Evolutionary conservation across 2,113 vertebrate species (phyloP).

Genomic region (Tachysurus vachellii): DNA sequence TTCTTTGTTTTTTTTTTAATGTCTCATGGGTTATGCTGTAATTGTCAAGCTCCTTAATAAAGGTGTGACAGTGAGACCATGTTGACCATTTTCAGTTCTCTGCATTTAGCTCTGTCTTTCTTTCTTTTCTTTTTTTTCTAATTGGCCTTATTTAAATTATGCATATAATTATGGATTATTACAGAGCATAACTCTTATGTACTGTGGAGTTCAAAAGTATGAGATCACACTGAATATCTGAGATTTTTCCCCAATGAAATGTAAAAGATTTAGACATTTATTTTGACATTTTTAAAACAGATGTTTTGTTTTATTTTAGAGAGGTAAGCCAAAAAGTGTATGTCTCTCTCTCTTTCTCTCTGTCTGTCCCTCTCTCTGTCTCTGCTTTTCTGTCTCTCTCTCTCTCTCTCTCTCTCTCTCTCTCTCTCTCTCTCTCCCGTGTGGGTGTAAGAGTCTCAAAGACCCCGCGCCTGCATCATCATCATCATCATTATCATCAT

Average conservation of each 20-base stretch:
- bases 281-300: neutral
- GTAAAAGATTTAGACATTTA: too few species aligned
- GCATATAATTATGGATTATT: neutral
- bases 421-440: slow-evolving; percentile 37
- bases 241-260: neutral
- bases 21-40: neutral
- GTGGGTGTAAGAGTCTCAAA: slow-evolving; percentile 30
- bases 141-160: neutral
- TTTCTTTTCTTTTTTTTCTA: neutral
- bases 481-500: slow-evolving; percentile 17
- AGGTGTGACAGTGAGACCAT: neutral
- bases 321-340: neutral
- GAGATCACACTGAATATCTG: neutral
- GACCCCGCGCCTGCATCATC: slow-evolving; percentile 39
- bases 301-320: neutral
- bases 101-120: neutral
- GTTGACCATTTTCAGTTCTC: neutral
- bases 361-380: slow-evolving; percentile 42
- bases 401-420: slow-evolving; percentile 14
- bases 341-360: neutral
- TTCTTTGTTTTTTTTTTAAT: neutral
- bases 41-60: neutral
- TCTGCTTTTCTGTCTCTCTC: slow-evolving; percentile 10
- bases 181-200: neutral
- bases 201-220: neutral